Evolutionary conservation across 2,113 vertebrate genomes (phyloP).

Genomic region (Aspiorhynchus laticeps): DNA sequence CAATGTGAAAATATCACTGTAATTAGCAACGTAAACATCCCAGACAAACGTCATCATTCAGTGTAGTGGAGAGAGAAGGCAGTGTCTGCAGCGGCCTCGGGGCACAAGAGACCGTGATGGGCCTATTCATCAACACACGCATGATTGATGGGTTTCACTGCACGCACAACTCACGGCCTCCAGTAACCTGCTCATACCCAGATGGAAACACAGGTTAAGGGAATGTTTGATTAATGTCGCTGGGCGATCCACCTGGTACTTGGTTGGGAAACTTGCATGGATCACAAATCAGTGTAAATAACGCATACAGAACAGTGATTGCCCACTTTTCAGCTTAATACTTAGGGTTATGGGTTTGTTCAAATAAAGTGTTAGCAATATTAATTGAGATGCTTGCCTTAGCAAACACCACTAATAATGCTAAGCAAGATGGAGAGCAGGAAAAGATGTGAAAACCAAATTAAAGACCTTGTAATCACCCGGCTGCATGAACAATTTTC

Average conservation of each 20-base stretch:
- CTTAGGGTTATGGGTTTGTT: neutral
- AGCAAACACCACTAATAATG: neutral
- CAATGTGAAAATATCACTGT: conserved; percentile 50
- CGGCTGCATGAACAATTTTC: conserved; percentile 61
- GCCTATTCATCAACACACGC: conserved; percentile 54
- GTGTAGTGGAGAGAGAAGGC: conserved; percentile 37
- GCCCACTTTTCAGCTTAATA: neutral
- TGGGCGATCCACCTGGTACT: conserved; percentile 2
- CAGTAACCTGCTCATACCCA: conserved; percentile 24
- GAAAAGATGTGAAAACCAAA: conserved; percentile 26
- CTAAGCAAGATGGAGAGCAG: neutral
- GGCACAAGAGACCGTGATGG: conserved; percentile 52
- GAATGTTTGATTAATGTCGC: conserved; percentile 32
- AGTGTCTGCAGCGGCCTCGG: conserved; percentile 43
- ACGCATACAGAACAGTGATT: neutral
- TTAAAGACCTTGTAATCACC: conserved; percentile 40
- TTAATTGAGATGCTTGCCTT: neutral
- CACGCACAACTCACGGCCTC: neutral
- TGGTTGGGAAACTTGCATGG: neutral
- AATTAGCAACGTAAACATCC: conserved; percentile 56
- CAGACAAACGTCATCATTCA: conserved; percentile 54
- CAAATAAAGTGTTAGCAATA: neutral
- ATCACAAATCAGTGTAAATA: conserved; percentile 20
- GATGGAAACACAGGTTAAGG: conserved; percentile 32
- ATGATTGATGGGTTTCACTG: conserved; percentile 46